Conservation (phyloP, 2,888 invertebrate species). For the Cheilosia vernalis region DNA sequence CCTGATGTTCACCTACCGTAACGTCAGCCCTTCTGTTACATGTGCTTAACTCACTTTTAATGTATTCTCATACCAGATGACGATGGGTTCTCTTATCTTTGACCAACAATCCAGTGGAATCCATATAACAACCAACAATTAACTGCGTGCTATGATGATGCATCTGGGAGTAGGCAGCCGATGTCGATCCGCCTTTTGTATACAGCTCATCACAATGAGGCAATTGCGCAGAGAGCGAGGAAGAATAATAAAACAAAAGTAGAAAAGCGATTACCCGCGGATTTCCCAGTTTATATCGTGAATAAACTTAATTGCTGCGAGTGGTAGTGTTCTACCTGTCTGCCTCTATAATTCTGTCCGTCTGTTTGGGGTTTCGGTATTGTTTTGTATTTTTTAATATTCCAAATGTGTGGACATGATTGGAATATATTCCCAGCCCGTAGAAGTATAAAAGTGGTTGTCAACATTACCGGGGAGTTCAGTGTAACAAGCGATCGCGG, state of each 20-base stretch:
- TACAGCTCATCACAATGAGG: conserved; percentile 44
- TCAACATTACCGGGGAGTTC: conserved; percentile 55
- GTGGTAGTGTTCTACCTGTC: conserved; percentile 26
- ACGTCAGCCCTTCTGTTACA: conserved; percentile 25
- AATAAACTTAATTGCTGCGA: conserved; percentile 63
- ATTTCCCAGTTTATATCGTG: conserved; percentile 71
- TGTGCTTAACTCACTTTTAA: conserved; percentile 1
- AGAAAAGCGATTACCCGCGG: conserved; percentile 56
- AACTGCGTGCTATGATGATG: conserved; percentile 57
- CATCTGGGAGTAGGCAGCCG: conserved; percentile 29
- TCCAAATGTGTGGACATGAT: conserved; percentile 63
- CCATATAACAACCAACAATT: conserved; percentile 32
- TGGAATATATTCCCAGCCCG: conserved; percentile 60
- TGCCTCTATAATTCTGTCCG: conserved; percentile 60
- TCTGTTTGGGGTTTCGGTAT: conserved; percentile 4
- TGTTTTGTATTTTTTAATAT: conserved; percentile 24
- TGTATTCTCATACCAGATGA: conserved; percentile 8
- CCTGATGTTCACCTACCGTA: conserved; percentile 43
- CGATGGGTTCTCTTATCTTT: conserved; percentile 23
- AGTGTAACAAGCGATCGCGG: conserved; percentile 59
- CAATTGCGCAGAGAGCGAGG: conserved; percentile 39
- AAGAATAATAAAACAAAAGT: conserved; percentile 31
- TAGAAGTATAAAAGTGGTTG: conserved; percentile 69
- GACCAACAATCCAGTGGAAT: not conserved
- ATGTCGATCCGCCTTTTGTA: not conserved